These are phyloP conservation scores for Conus canariensis DNA, from an alignment of 2,888 invertebrate genomes.

Conservation along the genomic window DNA sequence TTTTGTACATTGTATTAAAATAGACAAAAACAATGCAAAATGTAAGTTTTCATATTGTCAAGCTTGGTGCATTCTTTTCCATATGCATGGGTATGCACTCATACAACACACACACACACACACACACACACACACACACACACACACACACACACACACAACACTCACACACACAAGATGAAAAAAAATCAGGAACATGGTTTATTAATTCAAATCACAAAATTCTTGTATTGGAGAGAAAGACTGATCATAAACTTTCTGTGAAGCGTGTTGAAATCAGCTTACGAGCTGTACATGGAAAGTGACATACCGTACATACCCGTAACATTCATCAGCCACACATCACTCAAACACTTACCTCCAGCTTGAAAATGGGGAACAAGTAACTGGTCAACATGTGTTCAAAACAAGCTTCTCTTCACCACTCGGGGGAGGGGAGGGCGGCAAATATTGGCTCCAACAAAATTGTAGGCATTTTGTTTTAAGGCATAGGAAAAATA, in stretches of 20 bases:
- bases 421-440: too few relatives aligned
- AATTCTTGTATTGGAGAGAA: conserved; percentile 14
- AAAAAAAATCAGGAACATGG: conserved; percentile 6
- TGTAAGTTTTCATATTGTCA: too few relatives aligned
- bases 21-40: too few relatives aligned
- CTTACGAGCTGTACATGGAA: neutral
- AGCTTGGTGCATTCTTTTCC: too few relatives aligned
- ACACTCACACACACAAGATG: neutral
- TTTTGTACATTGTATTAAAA: too few relatives aligned
- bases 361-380: neutral
- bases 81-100: neutral
- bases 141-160: neutral
- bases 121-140: conserved; percentile 14
- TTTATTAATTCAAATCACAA: conserved; percentile 12
- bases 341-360: neutral
- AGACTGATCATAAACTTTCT: conserved; percentile 18
- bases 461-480: too few relatives aligned
- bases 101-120: neutral
- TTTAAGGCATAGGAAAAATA: too few relatives aligned
- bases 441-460: too few relatives aligned
- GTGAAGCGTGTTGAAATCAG: conserved; percentile 4
- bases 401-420: too few relatives aligned
- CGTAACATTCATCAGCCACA: neutral
- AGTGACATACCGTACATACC: neutral
- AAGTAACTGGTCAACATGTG: too few relatives aligned